Conservation (phyloP, 2,113 vertebrate genomes). For the Butorides virescens region DNA sequence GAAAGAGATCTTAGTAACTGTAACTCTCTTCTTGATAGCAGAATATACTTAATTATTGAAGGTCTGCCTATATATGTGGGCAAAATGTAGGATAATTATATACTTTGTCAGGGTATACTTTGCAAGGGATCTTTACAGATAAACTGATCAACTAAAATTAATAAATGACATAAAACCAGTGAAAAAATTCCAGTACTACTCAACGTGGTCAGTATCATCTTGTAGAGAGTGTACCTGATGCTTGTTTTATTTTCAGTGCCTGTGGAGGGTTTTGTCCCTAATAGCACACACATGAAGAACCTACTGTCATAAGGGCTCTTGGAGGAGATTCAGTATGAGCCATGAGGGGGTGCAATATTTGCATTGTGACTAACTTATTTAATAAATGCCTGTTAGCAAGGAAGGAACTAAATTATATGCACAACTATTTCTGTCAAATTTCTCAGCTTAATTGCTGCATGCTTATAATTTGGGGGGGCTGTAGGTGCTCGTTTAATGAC, state of each 20-base stretch:
- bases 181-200: not conserved
- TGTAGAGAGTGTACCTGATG: not conserved
- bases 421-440: not conserved
- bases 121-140: not conserved
- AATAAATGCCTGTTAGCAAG: not conserved
- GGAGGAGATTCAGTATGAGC: not conserved
- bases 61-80: not conserved
- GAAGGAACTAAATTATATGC: not conserved
- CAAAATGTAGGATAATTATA: not conserved
- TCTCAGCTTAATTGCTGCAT: not conserved
- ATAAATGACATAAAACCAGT: not conserved
- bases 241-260: not conserved
- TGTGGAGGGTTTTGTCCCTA: not conserved
- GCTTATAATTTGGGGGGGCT: not conserved
- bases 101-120: not conserved
- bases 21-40: not conserved
- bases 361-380: not conserved
- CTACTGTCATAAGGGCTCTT: not conserved
- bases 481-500: not conserved
- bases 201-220: not conserved
- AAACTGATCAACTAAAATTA: not conserved
- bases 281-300: not conserved
- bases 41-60: not conserved
- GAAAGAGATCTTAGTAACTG: not conserved
- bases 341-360: not conserved